Percentiles rank a stretch among this genome's conserved stretches.
Conservation (phyloP, 2,888 invertebrate species). For the Stramonita haemastoma region DNA sequence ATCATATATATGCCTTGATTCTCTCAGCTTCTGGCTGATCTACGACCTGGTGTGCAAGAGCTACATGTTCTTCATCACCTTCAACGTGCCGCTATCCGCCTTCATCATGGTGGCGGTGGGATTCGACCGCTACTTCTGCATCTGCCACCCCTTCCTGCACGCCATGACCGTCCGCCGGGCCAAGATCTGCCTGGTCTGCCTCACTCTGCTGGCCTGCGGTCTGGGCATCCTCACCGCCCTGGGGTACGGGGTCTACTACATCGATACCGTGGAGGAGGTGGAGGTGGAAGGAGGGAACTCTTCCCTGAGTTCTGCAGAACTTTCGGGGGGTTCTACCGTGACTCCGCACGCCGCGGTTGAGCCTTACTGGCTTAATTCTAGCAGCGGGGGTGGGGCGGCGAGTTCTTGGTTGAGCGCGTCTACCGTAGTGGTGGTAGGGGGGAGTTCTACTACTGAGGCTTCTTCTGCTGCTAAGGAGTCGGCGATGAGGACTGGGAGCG, state of each 20-base stretch:
- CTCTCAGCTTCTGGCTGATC: conserved; percentile 49
- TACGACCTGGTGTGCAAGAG: conserved; percentile 66
- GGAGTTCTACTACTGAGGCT: too few relatives aligned
- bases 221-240: conserved; percentile 64
- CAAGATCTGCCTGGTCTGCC: conserved; percentile 55
- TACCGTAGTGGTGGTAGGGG: not conserved
- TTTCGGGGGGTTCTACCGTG: not conserved
- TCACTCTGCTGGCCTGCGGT: conserved; percentile 48
- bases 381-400: not conserved
- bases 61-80: conserved; percentile 70
- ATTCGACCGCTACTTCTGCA: conserved; percentile 72
- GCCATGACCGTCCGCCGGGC: conserved; percentile 49
- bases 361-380: not conserved
- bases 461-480: not conserved
- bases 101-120: conserved; percentile 74
- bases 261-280: not conserved
- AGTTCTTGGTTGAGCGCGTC: not conserved
- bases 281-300: not conserved
- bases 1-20: not conserved
- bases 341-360: not conserved
- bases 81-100: conserved; percentile 70
- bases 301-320: not conserved
- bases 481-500: not conserved
- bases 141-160: conserved; percentile 67
- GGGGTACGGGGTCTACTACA: conserved; percentile 59